Base-by-base conservation (phyloP, 2,113 vertebrate species). In the Eublepharis macularius region DNA sequence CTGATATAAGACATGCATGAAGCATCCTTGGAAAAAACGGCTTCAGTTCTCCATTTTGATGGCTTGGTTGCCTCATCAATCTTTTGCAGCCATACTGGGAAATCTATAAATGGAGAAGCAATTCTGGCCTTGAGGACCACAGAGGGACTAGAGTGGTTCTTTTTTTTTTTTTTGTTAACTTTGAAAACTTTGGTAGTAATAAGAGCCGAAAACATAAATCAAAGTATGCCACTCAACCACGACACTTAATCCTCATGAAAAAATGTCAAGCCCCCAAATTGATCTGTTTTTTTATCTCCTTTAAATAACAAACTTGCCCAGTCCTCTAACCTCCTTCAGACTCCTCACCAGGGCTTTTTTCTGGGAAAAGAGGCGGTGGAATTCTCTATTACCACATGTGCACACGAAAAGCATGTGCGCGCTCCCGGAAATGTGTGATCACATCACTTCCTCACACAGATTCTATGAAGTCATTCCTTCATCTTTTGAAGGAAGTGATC, bases 81-180 rank as follows among this genome's bases (percentile, higher is more conserved):
- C 13, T 89, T 86, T 13, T 13, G 7, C 9, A 70, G 1, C 34
- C 24, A 45, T 4, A 1, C 0, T 21, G 2, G 6, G 19, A 88
- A 90, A 83, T 6, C 13, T 75, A 7, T 21, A 29, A 84, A 77
- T 12, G 41, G 10, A 4, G 3, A 76, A 34, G 79, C 85, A 4
- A 82, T 1, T 9, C 79, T 90, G 24, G n/a, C 4, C 65, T 65
- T 43, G 0, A 84, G 76, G 81, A 13, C 2, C 1, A 14, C 7
- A 45, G 70, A 47, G 81, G 21, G 76, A 87, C 54, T 9, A 45
- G 2, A 2, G 0, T 54, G 85, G 68, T 29, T 66, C 9, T 57
- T 79, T 4, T 81, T 3, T 85, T 88, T 80, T n/a, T n/a, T n/a
- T n/a, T n/a, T n/a, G n/a, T n/a, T n/a, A n/a, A 65, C 19, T 82